A percentile compares a stretch with the other conserved stretches of the same genome.
Conservation (phyloP, 2,113 vertebrate genomes). For the Sapayoa aenigma region DNA sequence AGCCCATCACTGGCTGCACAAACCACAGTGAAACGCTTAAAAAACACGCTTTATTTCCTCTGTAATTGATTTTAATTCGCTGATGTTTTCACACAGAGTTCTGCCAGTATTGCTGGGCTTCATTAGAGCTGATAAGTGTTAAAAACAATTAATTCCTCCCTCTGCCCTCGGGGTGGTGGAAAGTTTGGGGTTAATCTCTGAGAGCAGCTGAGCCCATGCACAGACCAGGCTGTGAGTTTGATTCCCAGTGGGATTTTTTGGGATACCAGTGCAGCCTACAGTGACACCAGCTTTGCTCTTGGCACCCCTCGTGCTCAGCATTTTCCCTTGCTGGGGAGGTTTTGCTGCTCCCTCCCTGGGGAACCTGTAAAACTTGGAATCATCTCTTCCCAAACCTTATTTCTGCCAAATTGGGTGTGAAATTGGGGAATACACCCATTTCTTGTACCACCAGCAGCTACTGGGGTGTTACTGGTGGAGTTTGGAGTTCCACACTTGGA, state of each 20-base stretch:
- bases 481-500: neutral
- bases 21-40: neutral
- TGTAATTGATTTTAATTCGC: rapidly evolving
- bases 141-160: neutral
- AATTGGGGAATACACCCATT: neutral
- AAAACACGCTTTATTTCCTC: neutral
- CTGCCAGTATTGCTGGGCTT: rapidly evolving
- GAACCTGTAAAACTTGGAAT: neutral
- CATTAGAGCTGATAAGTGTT: neutral
- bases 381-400: neutral
- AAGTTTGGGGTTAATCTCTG: neutral
- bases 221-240: neutral
- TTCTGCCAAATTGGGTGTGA: too few relatives aligned
- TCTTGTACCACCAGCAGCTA: neutral
- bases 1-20: rapidly evolving
- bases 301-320: neutral
- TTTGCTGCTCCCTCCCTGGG: neutral
- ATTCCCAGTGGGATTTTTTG: neutral
- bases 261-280: neutral
- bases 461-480: neutral
- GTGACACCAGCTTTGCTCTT: neutral
- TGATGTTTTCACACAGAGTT: neutral
- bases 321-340: neutral
- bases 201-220: too few relatives aligned
- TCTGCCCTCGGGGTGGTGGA: neutral